These are phyloP conservation scores for Pseudococcus longispinus DNA, from an alignment of 2,888 invertebrate genomes.

Conservation along the genomic window DNA sequence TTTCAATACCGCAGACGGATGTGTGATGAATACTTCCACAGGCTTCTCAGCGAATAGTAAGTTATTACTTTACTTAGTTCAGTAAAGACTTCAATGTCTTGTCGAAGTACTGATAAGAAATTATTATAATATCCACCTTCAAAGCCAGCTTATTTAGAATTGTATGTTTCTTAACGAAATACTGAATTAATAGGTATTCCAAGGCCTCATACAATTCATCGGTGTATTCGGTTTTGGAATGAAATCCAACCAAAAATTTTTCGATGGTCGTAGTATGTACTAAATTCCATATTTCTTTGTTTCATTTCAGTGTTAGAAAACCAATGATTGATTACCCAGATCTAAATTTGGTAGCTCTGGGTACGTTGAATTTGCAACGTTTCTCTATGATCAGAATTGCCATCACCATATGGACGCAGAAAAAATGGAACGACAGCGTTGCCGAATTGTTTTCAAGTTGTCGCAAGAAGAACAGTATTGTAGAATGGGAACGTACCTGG, in stretches of 20 bases:
- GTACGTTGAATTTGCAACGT: conserved; percentile 45
- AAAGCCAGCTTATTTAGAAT: too few species aligned
- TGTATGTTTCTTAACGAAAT: too few species aligned
- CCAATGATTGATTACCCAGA: conserved; percentile 24
- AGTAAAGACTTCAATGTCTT: background rate
- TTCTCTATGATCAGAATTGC: conserved; percentile 39
- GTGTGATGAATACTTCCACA: conserved; percentile 46
- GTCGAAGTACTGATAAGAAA: background rate
- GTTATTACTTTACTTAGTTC: background rate
- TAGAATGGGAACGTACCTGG: conserved; percentile 48
- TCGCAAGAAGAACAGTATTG: conserved; percentile 29
- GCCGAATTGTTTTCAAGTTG: conserved; percentile 3
- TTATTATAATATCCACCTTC: too few species aligned
- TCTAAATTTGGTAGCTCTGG: conserved; percentile 28
- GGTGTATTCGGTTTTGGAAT: too few species aligned
- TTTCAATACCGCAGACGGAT: conserved; percentile 44
- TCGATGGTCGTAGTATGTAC: too few species aligned
- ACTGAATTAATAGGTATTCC: too few species aligned
- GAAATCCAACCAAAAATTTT: too few species aligned
- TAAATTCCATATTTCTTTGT: background rate
- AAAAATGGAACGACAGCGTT: conserved; percentile 42
- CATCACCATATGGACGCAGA: conserved; percentile 41
- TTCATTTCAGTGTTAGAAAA: conserved; percentile 31
- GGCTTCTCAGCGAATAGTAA: conserved; percentile 40
- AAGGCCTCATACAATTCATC: too few species aligned